A percentile compares a stretch with the other conserved stretches of the same genome.
These are phyloP conservation scores for Caenorhabditis sp. DNA, from an alignment of 2,888 invertebrate genomes.

Conservation along the genomic window DNA sequence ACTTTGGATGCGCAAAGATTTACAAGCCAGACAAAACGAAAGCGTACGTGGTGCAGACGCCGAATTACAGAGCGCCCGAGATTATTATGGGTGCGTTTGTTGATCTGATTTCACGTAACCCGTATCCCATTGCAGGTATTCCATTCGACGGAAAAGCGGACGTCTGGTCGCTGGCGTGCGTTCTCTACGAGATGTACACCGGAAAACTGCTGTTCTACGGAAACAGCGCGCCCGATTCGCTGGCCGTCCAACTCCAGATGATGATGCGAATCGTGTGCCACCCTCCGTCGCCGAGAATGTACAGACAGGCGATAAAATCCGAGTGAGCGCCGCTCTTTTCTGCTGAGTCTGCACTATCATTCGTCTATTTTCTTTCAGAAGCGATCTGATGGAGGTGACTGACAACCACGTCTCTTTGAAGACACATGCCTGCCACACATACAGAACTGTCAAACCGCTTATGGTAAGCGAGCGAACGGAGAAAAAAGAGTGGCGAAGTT, in stretches of 20 bases:
- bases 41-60: neutral
- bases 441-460: no score
- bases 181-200: conserved; percentile 24
- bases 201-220: conserved; percentile 18
- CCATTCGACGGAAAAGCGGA: neutral
- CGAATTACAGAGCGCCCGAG: conserved; percentile 20
- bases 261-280: neutral
- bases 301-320: neutral
- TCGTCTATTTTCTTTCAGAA: no score
- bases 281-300: neutral
- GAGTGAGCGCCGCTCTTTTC: no score
- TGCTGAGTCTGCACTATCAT: neutral
- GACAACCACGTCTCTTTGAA: no score
- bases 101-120: no score
- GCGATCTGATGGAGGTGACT: no score
- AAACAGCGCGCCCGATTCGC: neutral
- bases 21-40: no score
- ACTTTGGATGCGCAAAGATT: neutral
- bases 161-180: conserved; percentile 30
- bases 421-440: no score
- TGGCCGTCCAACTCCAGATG: conserved; percentile 2
- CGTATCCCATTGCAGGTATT: neutral
- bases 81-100: conserved; percentile 6
- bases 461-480: no score
- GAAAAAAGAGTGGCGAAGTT: neutral